Conservation (phyloP, 2,113 vertebrate genomes). For the Thamnophis sirtalis region DNA sequence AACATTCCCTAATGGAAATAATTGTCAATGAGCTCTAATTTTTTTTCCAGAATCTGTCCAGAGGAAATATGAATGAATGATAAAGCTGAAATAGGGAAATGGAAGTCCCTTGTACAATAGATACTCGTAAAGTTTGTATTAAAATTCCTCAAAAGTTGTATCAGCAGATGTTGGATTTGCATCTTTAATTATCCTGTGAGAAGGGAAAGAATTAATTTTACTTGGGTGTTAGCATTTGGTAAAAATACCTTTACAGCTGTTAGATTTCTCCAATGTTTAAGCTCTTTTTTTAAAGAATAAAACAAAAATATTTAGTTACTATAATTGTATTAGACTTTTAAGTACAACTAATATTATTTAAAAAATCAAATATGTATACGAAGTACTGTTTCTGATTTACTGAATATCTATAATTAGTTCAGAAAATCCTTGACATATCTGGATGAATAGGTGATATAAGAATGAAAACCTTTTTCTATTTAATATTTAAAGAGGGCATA, state of each 20-base stretch:
- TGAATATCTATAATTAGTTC: neutral
- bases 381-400: neutral
- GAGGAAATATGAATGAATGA: constrained; percentile 31
- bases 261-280: neutral
- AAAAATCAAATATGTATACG: neutral
- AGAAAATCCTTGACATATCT: neutral
- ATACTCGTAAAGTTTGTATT: constrained; percentile 9
- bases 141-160: constrained; percentile 37
- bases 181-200: neutral
- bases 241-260: neutral
- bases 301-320: constrained; percentile 38
- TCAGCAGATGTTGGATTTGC: neutral
- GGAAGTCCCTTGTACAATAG: neutral
- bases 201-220: neutral
- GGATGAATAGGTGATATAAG: neutral
- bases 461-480: neutral
- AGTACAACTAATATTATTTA: neutral
- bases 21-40: constrained; percentile 36
- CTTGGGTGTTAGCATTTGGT: too few species aligned
- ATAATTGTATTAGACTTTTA: neutral
- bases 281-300: constrained; percentile 11
- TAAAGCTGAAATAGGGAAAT: constrained; percentile 14
- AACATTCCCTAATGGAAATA: constrained; percentile 59
- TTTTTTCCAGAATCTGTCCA: constrained; percentile 44
- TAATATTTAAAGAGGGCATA: constrained; percentile 17